These are phyloP conservation scores for Mus minutoides DNA, from an alignment of 2,797 vertebrate genomes.

Conservation along the genomic window DNA sequence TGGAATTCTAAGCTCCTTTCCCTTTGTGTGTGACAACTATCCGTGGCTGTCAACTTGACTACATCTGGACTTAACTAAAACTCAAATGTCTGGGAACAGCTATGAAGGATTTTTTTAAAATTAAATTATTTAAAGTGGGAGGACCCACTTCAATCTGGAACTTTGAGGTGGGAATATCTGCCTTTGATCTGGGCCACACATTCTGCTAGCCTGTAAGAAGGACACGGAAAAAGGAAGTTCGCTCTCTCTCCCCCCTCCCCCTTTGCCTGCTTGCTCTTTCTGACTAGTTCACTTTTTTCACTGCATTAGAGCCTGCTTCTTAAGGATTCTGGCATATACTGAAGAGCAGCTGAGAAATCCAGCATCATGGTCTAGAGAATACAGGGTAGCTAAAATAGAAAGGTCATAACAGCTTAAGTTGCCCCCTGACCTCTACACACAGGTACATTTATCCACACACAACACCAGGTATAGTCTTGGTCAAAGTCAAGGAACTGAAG, in stretches of 20 bases:
- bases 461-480: background rate
- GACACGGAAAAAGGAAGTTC: background rate
- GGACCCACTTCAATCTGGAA: background rate
- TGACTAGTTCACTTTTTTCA: background rate
- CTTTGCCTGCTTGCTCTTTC: background rate
- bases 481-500: background rate
- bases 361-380: background rate
- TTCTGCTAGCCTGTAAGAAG: background rate
- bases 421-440: no score
- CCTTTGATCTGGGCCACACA: background rate
- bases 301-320: background rate
- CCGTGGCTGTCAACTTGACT: background rate
- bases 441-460: background rate
- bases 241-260: background rate
- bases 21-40: background rate
- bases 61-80: background rate
- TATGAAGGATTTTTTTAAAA: background rate
- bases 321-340: no score
- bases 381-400: background rate
- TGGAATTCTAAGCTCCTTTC: conserved; percentile 6
- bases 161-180: background rate
- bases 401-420: background rate
- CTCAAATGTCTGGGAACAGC: no score
- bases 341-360: background rate
- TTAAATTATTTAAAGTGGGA: background rate